Percentiles rank a stretch among this genome's conserved stretches.
Conservation (phyloP, 2,113 vertebrate genomes). For the Poecile atricapillus region DNA sequence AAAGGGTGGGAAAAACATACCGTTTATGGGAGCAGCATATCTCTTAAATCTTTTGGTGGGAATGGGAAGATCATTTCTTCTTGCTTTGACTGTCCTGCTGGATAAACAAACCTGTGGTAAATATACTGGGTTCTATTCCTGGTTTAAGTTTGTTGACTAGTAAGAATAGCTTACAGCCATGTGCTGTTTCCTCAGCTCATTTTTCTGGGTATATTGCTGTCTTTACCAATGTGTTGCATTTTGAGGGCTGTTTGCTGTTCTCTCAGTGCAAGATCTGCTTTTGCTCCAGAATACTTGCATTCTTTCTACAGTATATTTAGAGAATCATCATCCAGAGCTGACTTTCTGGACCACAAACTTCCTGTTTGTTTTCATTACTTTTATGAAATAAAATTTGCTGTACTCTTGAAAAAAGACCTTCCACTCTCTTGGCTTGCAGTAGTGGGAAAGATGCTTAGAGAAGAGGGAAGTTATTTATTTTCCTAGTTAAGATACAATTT, state of each 20-base stretch:
- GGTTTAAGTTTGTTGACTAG: not conserved
- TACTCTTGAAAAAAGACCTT: not conserved
- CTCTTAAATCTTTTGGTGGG: not conserved
- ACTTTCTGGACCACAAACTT: not conserved
- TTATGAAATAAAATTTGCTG: not conserved
- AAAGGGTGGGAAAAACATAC: not conserved
- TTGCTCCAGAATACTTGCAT: not conserved
- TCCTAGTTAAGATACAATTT: not conserved
- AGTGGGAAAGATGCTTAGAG: not conserved
- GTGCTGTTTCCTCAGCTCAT: not conserved
- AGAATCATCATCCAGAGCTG: not conserved
- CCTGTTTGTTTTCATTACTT: not conserved
- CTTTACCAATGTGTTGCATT: not conserved
- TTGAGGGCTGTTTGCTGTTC: not conserved
- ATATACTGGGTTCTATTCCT: not conserved
- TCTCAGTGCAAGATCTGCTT: not conserved
- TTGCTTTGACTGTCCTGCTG: not conserved
- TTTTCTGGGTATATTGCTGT: not conserved
- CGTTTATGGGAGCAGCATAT: rapidly evolving
- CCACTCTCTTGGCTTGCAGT: not conserved
- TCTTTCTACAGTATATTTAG: not conserved
- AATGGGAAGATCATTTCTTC: not conserved
- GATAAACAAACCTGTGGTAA: not conserved
- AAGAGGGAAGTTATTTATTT: not conserved
- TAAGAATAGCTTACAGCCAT: not conserved